These are phyloP conservation scores for Tympanoctomys barrerae DNA, from an alignment of 2,797 vertebrate genomes.

Conservation along the genomic window DNA sequence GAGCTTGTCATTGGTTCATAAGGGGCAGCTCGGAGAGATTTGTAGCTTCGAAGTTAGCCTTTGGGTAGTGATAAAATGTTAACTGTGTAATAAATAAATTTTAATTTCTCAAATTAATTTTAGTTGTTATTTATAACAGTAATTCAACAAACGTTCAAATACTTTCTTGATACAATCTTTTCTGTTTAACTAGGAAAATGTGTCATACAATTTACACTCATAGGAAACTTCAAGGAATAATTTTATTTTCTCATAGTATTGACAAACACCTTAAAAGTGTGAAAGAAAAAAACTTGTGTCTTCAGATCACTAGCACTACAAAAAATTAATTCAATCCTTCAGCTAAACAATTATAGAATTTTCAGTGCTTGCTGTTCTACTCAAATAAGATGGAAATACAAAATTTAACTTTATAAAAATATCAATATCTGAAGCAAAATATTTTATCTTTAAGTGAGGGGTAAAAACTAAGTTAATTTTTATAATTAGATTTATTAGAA, in stretches of 20 bases:
- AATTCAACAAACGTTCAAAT: slow-evolving; percentile 25
- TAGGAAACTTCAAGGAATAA: not conserved
- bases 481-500: slow-evolving; percentile 84
- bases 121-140: not conserved
- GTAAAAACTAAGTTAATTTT: slow-evolving; percentile 84
- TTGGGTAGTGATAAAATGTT: slow-evolving; percentile 33
- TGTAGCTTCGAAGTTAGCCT: slow-evolving; percentile 15
- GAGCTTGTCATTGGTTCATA: not conserved
- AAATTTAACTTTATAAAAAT: slow-evolving; percentile 74
- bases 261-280: slow-evolving; percentile 24
- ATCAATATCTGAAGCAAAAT: slow-evolving; percentile 76
- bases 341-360: slow-evolving; percentile 43
- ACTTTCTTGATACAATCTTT: slow-evolving; percentile 48
- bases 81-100: not conserved
- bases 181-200: not conserved
- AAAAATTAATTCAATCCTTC: slow-evolving; percentile 39
- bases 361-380: slow-evolving; percentile 44
- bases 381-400: slow-evolving; percentile 59
- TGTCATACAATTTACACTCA: slow-evolving; percentile 1
- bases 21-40: not conserved
- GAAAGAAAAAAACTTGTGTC: slow-evolving; percentile 22
- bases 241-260: slow-evolving; percentile 13
- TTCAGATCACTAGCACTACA: not conserved
- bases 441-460: slow-evolving; percentile 76
- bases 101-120: slow-evolving; percentile 46